Percentiles rank a stretch among this genome's conserved stretches.
phyloP scores from a whole-genome alignment of 1,140 invertebrate species.

The Rhynchophorus ferrugineus region DNA sequence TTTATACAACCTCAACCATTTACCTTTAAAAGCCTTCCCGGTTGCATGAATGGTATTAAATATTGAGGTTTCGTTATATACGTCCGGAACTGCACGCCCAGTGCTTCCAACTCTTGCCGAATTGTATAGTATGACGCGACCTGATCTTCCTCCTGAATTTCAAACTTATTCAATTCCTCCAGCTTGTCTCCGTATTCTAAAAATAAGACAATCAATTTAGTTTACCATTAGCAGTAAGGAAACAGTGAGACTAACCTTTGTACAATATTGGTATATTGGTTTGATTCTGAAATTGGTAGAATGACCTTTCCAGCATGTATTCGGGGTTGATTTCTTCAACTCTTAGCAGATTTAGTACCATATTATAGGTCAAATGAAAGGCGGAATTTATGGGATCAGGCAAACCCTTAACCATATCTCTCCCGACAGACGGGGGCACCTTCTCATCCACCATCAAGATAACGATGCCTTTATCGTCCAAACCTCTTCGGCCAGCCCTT shows the following conservation, averaged over 20 bases:
- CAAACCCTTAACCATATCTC: slow-evolving; percentile 84
- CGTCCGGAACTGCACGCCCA: slow-evolving; percentile 65
- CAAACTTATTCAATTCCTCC: slow-evolving; percentile 54
- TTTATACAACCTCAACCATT: slow-evolving; percentile 13
- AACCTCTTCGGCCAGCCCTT: slow-evolving; percentile 89
- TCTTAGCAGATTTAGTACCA: slow-evolving; percentile 93
- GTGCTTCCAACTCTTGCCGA: slow-evolving; percentile 67
- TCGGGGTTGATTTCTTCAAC: slow-evolving; percentile 99
- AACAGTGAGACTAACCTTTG: slow-evolving; percentile 57
- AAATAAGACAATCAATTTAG: slow-evolving; percentile 6
- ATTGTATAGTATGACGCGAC: slow-evolving; percentile 81
- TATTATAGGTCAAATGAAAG: slow-evolving; percentile 99
- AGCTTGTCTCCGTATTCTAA: slow-evolving; percentile 69
- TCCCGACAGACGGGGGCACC: slow-evolving; percentile 69
- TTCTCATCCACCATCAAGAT: slow-evolving; percentile 99
- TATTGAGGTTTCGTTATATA: slow-evolving; percentile 84
- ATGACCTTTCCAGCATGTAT: slow-evolving; percentile 97
- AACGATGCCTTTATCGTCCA: slow-evolving; percentile 97
- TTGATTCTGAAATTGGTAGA: slow-evolving; percentile 99
- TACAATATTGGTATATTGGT: slow-evolving; percentile 82
- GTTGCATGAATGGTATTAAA: slow-evolving; percentile 87
- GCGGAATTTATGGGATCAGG: slow-evolving; percentile 97
- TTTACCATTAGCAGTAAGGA: neutral
- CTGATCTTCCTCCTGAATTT: slow-evolving; percentile 65
- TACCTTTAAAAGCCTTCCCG: slow-evolving; percentile 87